These are phyloP conservation scores for Trichomycterus rosablanca DNA, from an alignment of 2,113 vertebrate species.

Conservation along the genomic window DNA sequence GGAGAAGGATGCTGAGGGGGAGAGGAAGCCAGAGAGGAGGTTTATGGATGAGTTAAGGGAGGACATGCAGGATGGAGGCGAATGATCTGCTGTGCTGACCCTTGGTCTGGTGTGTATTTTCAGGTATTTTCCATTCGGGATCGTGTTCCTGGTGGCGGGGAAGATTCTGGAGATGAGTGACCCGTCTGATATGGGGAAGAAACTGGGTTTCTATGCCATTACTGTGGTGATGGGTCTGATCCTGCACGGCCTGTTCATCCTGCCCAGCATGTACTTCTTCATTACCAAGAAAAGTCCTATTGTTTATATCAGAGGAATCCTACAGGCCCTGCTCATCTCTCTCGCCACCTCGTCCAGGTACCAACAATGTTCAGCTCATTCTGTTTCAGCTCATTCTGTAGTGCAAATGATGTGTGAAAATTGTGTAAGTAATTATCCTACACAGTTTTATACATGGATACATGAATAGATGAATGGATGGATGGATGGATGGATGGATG, in stretches of 20 bases:
- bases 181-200: constrained; percentile 87
- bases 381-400: no score
- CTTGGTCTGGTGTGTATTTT: no score
- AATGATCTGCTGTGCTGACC: no score
- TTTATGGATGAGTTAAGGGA: no score
- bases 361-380: neutral
- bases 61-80: no score
- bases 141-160: constrained; percentile 94
- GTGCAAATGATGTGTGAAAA: no score
- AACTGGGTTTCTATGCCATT: constrained; percentile 90
- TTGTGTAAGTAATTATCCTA: no score
- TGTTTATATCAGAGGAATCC: constrained; percentile 92
- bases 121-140: constrained; percentile 97
- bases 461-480: no score
- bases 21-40: no score
- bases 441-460: no score
- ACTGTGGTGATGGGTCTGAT: constrained; percentile 91
- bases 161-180: constrained; percentile 98
- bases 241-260: constrained; percentile 87
- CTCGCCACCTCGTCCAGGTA: constrained; percentile 97
- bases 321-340: constrained; percentile 93
- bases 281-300: constrained; percentile 97
- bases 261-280: constrained; percentile 92
- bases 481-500: no score
- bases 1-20: no score